A percentile compares a stretch with the other conserved stretches of the same genome.
Evolutionary conservation across 2,113 vertebrate species (phyloP).

Genomic region (Orthonyx spaldingii): DNA sequence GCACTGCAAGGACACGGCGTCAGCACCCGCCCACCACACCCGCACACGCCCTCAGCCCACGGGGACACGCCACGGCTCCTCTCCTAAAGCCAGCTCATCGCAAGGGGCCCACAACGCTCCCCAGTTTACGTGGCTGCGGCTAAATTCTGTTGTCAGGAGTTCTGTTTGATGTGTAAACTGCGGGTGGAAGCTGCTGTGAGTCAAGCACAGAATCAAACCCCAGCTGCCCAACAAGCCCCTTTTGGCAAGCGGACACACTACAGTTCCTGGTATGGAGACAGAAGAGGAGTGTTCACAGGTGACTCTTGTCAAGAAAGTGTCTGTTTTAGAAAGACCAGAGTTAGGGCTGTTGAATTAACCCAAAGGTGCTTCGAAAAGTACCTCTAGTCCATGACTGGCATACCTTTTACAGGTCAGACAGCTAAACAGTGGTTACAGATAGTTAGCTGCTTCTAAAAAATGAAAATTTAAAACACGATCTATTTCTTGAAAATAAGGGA

Average conservation of each 20-base stretch:
- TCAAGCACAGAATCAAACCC: background rate
- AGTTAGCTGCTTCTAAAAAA: background rate
- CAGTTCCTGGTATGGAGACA: background rate
- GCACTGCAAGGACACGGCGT: constrained; percentile 71
- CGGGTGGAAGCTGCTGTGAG: background rate
- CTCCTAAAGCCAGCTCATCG: background rate
- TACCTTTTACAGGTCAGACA: background rate
- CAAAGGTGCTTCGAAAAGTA: background rate
- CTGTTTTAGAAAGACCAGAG: background rate
- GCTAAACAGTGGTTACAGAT: background rate
- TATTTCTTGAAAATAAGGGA: background rate
- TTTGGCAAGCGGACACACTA: background rate
- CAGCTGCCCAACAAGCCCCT: background rate
- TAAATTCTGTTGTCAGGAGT: background rate
- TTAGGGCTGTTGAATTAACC: background rate
- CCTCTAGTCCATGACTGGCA: background rate
- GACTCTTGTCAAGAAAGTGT: background rate
- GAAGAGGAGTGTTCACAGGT: background rate
- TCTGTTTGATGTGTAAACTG: background rate
- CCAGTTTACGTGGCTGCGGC: background rate
- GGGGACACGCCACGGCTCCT: background rate
- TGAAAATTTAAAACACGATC: background rate
- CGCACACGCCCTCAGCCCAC: accelerated
- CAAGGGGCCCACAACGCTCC: too few relatives aligned
- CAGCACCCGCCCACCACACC: background rate